These are phyloP conservation scores for Lytechinus pictus DNA, from an alignment of 35 echinoderm and acorn worm genomes.

Conservation along the genomic window DNA sequence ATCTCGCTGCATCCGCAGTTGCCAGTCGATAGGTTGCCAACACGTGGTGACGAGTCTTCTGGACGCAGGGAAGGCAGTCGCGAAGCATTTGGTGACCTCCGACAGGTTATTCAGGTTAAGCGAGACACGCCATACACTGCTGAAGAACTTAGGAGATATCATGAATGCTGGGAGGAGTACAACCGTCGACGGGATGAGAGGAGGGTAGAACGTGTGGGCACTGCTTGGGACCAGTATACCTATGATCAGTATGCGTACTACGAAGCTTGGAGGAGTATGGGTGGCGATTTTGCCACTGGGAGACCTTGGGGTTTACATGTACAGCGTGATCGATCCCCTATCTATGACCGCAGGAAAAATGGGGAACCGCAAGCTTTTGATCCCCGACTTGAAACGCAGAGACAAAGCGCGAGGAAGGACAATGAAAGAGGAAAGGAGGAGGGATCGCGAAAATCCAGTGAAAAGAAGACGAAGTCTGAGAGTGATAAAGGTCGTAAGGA, in stretches of 20 bases:
- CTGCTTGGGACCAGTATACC: neutral
- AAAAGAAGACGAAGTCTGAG: conserved; percentile 46
- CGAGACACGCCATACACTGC: conserved; percentile 49
- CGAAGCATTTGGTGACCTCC: conserved; percentile 53
- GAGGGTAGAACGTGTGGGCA: conserved; percentile 53
- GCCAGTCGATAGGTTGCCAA: neutral
- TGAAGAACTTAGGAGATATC: conserved; percentile 43
- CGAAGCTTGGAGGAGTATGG: conserved; percentile 60
- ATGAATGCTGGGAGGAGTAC: conserved; percentile 67
- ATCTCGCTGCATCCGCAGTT: conserved; percentile 41
- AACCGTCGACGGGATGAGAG: conserved; percentile 52
- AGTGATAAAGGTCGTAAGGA: conserved; percentile 29
- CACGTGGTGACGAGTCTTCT: neutral
- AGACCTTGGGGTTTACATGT: conserved; percentile 64
- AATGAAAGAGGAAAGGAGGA: conserved; percentile 30
- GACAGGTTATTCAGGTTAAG: conserved; percentile 75
- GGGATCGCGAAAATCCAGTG: conserved; percentile 28
- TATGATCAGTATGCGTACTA: conserved; percentile 57
- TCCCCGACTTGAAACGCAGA: conserved; percentile 41
- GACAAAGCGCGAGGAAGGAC: conserved; percentile 46
- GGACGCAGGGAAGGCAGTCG: conserved; percentile 28
- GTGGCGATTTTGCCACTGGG: conserved; percentile 26
- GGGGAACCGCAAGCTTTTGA: neutral
- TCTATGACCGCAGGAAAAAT: conserved; percentile 60
- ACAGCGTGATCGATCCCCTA: conserved; percentile 66